A percentile compares a stretch with the other conserved stretches of the same genome.
Conservation (phyloP, 2,888 invertebrate genomes). For the Oscheius sp. region DNA sequence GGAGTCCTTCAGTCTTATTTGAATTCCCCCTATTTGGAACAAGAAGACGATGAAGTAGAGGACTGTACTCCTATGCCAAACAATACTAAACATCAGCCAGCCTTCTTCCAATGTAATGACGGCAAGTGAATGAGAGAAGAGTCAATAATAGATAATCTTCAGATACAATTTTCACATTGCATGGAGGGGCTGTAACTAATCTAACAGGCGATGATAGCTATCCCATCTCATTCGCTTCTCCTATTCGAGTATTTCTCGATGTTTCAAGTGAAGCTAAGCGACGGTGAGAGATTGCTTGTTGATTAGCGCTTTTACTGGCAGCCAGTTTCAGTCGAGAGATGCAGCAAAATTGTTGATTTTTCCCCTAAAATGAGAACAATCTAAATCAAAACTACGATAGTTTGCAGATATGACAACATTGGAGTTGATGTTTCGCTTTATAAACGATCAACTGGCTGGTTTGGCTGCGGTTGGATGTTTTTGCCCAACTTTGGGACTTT, state of each 20-base stretch:
- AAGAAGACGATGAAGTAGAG: conserved; percentile 37
- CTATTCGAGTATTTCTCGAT: conserved; percentile 63
- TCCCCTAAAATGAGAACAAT: not conserved
- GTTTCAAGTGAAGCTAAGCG: conserved; percentile 56
- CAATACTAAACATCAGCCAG: conserved; percentile 43
- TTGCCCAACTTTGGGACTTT: conserved; percentile 63
- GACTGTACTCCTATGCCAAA: conserved; percentile 50
- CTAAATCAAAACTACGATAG: no score
- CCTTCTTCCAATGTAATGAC: conserved; percentile 49
- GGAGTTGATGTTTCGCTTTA: conserved; percentile 62
- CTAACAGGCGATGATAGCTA: conserved; percentile 61
- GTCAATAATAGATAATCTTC: not conserved
- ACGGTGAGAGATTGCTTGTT: no score
- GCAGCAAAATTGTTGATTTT: no score
- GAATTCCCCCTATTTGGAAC: conserved; percentile 27
- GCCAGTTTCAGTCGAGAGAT: no score
- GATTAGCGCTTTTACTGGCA: no score
- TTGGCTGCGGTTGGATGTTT: conserved; percentile 67
- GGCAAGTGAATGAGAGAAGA: conserved; percentile 21
- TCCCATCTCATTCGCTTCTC: conserved; percentile 56
- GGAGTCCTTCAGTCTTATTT: conserved; percentile 28
- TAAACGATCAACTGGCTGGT: conserved; percentile 63
- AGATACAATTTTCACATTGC: conserved; percentile 53
- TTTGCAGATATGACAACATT: conserved; percentile 62
- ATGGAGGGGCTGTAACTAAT: conserved; percentile 65